Evolutionary conservation across 2,888 invertebrate genomes (phyloP).

Genomic region (Chaitophorus viminalis): DNA sequence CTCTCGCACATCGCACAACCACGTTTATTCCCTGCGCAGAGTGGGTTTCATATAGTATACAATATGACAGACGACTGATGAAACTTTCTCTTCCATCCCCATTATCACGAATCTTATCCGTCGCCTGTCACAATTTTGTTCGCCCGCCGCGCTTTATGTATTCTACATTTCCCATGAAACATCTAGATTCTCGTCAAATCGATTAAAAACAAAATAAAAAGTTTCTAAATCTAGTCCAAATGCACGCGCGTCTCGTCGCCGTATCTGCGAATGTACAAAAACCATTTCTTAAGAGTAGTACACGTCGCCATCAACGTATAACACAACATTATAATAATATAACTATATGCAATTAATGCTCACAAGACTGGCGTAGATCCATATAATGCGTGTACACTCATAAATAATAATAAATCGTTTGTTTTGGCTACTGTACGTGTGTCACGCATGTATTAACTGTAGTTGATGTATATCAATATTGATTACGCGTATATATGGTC

Average conservation of each 20-base stretch:
- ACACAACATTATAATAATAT: background rate
- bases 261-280: background rate
- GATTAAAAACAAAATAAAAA: constrained; percentile 21
- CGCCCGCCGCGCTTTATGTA: constrained; percentile 25
- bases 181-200: background rate
- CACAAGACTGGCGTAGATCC: background rate
- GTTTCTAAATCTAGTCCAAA: constrained; percentile 1
- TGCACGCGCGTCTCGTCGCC: background rate
- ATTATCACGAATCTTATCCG: constrained; percentile 44
- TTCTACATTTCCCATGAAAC: background rate
- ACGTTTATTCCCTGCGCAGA: constrained; percentile 10
- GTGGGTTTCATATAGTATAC: background rate
- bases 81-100: constrained; percentile 59
- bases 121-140: constrained; percentile 49
- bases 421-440: background rate
- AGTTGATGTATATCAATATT: background rate
- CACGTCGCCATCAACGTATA: too few species aligned
- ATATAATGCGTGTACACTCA: background rate
- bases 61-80: background rate
- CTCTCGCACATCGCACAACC: background rate
- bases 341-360: background rate
- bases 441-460: background rate
- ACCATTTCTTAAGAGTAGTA: background rate
- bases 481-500: background rate
- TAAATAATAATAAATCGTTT: background rate